A percentile compares a stretch with the other conserved stretches of the same genome.
Conservation (phyloP, 23 tunicate genomes). For the Ciona savignyi region DNA sequence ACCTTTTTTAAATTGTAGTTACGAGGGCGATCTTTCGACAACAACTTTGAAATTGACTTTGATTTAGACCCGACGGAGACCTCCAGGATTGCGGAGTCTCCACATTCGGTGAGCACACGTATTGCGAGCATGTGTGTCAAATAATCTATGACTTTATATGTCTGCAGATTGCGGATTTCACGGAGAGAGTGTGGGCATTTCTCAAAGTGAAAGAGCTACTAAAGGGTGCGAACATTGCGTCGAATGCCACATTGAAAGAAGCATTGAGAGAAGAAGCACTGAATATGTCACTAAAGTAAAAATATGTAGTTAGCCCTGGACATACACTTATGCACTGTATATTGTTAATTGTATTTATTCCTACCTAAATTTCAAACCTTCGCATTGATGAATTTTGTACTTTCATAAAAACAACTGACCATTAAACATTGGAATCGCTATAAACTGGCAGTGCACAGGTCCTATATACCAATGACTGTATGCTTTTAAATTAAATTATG, state of each 20-base stretch:
- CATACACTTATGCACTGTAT: too few relatives aligned
- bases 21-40: conserved; percentile 48
- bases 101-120: background rate
- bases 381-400: too few relatives aligned
- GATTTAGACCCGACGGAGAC: conserved; percentile 8
- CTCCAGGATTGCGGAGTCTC: background rate
- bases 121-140: background rate
- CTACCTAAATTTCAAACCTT: too few relatives aligned
- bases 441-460: too few relatives aligned
- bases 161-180: conserved; percentile 38
- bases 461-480: background rate
- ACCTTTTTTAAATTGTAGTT: conserved; percentile 20
- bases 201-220: conserved; percentile 46
- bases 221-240: conserved; percentile 21
- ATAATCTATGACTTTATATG: background rate
- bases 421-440: too few relatives aligned
- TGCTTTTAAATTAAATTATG: too few relatives aligned
- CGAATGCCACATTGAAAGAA: conserved; percentile 22
- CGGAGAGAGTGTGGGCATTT: conserved; percentile 72
- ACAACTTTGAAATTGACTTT: conserved; percentile 56
- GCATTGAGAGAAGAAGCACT: conserved; percentile 44
- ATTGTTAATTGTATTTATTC: too few relatives aligned
- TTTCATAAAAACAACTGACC: too few relatives aligned
- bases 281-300: conserved; percentile 67
- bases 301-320: too few relatives aligned